phyloP scores from a whole-genome alignment of 2,888 invertebrate species.

The Belgica antarctica region DNA sequence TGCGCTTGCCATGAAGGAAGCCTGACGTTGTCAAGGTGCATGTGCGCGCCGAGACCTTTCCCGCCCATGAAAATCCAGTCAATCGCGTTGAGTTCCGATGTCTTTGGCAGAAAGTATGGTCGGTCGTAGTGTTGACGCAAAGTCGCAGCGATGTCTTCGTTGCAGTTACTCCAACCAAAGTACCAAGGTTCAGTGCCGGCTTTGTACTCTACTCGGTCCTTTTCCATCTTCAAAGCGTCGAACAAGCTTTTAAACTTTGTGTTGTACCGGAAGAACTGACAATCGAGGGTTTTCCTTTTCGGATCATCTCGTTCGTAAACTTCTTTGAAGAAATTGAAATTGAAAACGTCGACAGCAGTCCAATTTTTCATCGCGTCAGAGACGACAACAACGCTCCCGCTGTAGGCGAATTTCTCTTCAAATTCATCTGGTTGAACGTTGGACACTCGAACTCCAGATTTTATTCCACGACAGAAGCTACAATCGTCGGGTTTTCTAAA shows the following conservation, averaged over 20 bases:
- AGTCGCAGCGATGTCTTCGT: slow-evolving; percentile 73
- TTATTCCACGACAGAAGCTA: slow-evolving; percentile 68
- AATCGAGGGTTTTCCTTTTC: slow-evolving; percentile 62
- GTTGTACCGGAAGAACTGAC: slow-evolving; percentile 93
- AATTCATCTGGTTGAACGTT: slow-evolving; percentile 69
- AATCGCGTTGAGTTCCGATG: slow-evolving; percentile 82
- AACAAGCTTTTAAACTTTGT: slow-evolving; percentile 75
- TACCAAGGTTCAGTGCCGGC: slow-evolving; percentile 59
- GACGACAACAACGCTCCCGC: slow-evolving; percentile 77
- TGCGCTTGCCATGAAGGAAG: slow-evolving; percentile 98
- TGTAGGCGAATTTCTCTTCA: slow-evolving; percentile 71
- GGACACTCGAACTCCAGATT: slow-evolving; percentile 63
- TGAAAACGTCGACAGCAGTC: slow-evolving; percentile 74
- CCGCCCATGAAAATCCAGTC: slow-evolving; percentile 99
- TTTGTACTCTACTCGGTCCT: slow-evolving; percentile 61
- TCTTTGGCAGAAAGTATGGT: slow-evolving; percentile 85
- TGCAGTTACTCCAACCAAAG: slow-evolving; percentile 90
- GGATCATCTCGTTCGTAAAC: slow-evolving; percentile 65
- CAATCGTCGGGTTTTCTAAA: slow-evolving; percentile 82
- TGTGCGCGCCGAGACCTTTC: slow-evolving; percentile 88
- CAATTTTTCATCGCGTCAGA: slow-evolving; percentile 78
- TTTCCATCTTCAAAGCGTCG: slow-evolving; percentile 81
- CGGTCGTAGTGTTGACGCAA: slow-evolving; percentile 74
- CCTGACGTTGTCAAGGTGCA: slow-evolving; percentile 94
- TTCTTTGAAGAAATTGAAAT: slow-evolving; percentile 77